Percentiles rank a stretch among this genome's conserved stretches.
Evolutionary conservation across 2,797 vertebrate genomes (phyloP).

Genomic region (Champsocephalus esox): DNA sequence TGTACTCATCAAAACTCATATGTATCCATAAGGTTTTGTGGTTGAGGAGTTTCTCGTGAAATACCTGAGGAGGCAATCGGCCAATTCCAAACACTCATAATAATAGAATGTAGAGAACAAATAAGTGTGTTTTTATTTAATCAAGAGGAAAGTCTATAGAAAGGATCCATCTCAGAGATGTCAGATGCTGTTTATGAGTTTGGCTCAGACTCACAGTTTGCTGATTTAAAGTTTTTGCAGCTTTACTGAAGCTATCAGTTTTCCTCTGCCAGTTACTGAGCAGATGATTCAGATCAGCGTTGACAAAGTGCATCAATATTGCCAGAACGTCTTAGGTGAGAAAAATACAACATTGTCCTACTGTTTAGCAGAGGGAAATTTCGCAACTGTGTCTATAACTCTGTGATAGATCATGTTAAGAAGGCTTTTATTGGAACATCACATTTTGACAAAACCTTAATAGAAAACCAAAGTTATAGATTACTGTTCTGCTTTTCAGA

Average conservation of each 20-base stretch:
- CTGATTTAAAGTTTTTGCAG: conserved; percentile 1
- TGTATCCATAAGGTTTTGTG: no score
- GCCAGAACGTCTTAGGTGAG: background rate
- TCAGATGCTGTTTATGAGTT: background rate
- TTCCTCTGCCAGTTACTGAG: background rate
- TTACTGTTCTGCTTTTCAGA: background rate
- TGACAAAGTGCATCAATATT: background rate
- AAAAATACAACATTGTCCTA: background rate
- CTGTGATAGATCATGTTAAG: background rate
- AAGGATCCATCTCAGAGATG: background rate
- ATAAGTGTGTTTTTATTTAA: background rate
- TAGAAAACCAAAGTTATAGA: background rate
- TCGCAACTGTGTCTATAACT: background rate
- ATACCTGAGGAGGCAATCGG: no score
- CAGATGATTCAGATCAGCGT: background rate
- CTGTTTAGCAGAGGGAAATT: background rate
- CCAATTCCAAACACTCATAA: background rate
- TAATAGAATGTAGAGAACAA: background rate
- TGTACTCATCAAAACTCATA: background rate
- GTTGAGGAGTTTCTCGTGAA: background rate
- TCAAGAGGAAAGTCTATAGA: background rate
- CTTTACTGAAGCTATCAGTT: background rate
- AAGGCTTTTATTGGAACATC: background rate
- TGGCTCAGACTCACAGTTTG: background rate
- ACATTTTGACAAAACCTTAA: background rate